Evolutionary conservation across 2,113 vertebrate species (phyloP), one percentile per base, ranked within the genome.

Genomic region (Ahaetulla prasina): DNA sequence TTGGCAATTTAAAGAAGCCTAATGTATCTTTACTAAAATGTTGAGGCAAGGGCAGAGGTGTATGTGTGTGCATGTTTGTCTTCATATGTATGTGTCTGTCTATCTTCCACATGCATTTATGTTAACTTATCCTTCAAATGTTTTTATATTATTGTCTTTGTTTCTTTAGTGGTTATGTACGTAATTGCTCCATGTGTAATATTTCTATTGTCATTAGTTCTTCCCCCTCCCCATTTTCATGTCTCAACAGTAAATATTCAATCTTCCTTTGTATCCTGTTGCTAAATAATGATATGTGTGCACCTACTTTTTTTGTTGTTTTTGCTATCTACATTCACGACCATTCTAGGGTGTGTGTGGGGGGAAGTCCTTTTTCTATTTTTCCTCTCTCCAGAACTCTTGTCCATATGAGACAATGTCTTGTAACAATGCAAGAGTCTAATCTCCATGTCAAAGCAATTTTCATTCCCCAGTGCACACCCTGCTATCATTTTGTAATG

Each of bases 391-490:
- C 97, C 97, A 98, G 97, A 97, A 95, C 97, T 98, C 98, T 98
- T 97, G 97, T 98, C 98, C 98, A 98, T 98, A 98, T 98, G 98
- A 98, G 98, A 99, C 98, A 99, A 99, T 99, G 98, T 99, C 98
- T 99, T 98, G 98, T 98, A 98, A 99, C 98, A 99, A 99, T 99
- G 97, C 98, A 96, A 96, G 96, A 97, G 98, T 97, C 98, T 99
- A 99, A 99, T 99, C 99, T 99, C 98, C 98, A 98, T 99, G 98
- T 99, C 99, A 99, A 99, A 99, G 98, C 98, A 97, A 98, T 99
- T 99, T 99, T 99, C 98, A 99, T 98, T 98, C 99, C 98, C 98
- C 98, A 97, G 98, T 97, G 98, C 98, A 98, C 98, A 98, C 98
- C 98, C 98, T 98, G 98, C 99, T 98, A 98, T 99, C 98, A 97